Evolutionary conservation across 2,888 invertebrate genomes (phyloP).

Genomic region (Sinhomidia bicolor): DNA sequence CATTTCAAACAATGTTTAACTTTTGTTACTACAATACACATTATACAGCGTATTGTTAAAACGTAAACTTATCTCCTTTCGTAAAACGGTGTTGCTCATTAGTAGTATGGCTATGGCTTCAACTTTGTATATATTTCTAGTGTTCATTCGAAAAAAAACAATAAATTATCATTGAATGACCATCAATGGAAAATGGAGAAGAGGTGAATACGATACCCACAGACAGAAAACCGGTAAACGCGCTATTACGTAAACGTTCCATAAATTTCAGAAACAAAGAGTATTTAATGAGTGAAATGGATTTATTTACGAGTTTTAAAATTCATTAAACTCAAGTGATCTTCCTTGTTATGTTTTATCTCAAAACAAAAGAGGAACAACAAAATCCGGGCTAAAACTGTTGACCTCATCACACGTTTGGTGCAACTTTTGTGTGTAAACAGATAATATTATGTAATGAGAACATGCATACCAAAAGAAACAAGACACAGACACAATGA

Average conservation of each 20-base stretch:
- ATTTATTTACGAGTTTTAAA: conserved; percentile 57
- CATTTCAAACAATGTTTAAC: too few species aligned
- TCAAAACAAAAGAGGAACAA: conserved; percentile 9
- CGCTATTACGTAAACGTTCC: conserved; percentile 6
- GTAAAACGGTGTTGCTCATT: conserved; percentile 20
- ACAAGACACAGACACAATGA: not conserved
- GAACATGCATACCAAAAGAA: too few species aligned
- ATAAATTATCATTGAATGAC: conserved; percentile 37
- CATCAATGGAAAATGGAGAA: conserved; percentile 9
- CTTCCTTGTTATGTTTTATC: conserved; percentile 43
- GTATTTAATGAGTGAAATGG: conserved; percentile 54
- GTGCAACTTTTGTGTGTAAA: not conserved
- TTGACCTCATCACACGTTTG: conserved; percentile 55
- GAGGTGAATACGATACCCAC: not conserved
- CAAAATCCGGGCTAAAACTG: conserved; percentile 28
- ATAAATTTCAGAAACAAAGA: conserved; percentile 45
- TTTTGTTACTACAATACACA: too few species aligned
- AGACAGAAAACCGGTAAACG: conserved; percentile 31
- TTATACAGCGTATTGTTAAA: too few species aligned
- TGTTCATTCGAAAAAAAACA: conserved; percentile 4
- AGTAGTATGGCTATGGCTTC: too few species aligned
- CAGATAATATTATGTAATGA: conserved; percentile 52
- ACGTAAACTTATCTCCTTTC: not conserved
- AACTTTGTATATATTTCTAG: too few species aligned
- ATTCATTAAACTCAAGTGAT: conserved; percentile 50